These are phyloP conservation scores for Lydus trimaculatus DNA, from an alignment of 2,888 invertebrate genomes.

Conservation along the genomic window DNA sequence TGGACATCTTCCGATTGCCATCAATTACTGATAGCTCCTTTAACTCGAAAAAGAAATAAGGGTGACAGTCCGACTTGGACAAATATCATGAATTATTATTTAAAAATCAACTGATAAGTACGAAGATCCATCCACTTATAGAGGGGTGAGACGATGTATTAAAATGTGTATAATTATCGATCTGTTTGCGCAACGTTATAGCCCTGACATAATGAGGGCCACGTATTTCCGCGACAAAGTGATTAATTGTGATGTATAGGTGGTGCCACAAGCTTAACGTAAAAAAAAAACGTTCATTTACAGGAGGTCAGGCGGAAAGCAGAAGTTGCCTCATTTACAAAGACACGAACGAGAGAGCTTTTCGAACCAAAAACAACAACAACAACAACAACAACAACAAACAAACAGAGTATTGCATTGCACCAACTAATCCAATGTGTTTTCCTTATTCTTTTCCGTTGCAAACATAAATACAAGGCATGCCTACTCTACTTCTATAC, in stretches of 20 bases:
- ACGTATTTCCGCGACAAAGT: slow-evolving; percentile 32
- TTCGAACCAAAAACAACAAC: slow-evolving; percentile 33
- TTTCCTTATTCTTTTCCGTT: slow-evolving; percentile 56
- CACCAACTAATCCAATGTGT: slow-evolving; percentile 57
- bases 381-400: not conserved
- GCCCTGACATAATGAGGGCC: slow-evolving; percentile 14
- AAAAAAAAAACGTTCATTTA: slow-evolving; percentile 60
- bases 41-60: not conserved
- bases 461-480: slow-evolving; percentile 57
- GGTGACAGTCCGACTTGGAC: no score
- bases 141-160: not conserved
- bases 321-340: slow-evolving; percentile 59
- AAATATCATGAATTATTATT: not conserved
- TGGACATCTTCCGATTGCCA: not conserved
- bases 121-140: no score
- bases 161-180: slow-evolving; percentile 15
- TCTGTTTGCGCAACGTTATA: slow-evolving; percentile 12
- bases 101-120: no score
- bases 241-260: slow-evolving; percentile 54
- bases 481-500: slow-evolving; percentile 36
- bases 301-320: slow-evolving; percentile 59
- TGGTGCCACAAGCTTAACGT: slow-evolving; percentile 40
- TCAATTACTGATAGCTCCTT: not conserved
- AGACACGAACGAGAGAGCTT: slow-evolving; percentile 51
- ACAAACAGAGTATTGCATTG: slow-evolving; percentile 47